Percentiles rank a stretch among this genome's conserved stretches.
phyloP scores from a whole-genome alignment of 2,797 vertebrate species.

The Lacerta viridis region DNA sequence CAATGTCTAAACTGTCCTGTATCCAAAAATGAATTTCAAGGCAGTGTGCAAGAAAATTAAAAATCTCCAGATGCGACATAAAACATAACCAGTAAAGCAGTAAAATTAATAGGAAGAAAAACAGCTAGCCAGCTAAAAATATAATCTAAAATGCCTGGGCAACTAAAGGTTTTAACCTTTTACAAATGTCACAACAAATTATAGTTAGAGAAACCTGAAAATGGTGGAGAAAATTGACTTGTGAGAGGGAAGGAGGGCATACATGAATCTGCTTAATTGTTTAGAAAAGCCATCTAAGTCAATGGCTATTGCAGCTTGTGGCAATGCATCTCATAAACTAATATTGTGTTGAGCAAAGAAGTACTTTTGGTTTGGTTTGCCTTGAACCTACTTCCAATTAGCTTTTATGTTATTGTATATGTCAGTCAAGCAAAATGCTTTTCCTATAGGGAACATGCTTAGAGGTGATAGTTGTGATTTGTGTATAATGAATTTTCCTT shows the following conservation, averaged over 20 bases:
- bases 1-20: too few species aligned
- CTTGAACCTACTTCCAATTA: neutral
- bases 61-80: too few species aligned
- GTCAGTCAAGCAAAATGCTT: neutral
- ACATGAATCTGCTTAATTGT: too few species aligned
- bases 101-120: too few species aligned
- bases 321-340: neutral
- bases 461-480: neutral
- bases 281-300: too few species aligned
- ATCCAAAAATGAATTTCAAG: too few species aligned
- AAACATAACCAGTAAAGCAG: too few species aligned
- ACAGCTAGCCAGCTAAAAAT: too few species aligned
- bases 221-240: neutral
- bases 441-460: neutral
- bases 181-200: neutral
- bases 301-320: neutral
- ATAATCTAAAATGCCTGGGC: neutral
- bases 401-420: neutral
- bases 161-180: neutral
- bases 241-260: neutral
- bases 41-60: too few species aligned
- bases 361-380: neutral
- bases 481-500: neutral
- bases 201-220: neutral
- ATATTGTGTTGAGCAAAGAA: neutral